phyloP scores from a whole-genome alignment of 2,113 vertebrate genomes.

The Amphilophus citrinellus region DNA sequence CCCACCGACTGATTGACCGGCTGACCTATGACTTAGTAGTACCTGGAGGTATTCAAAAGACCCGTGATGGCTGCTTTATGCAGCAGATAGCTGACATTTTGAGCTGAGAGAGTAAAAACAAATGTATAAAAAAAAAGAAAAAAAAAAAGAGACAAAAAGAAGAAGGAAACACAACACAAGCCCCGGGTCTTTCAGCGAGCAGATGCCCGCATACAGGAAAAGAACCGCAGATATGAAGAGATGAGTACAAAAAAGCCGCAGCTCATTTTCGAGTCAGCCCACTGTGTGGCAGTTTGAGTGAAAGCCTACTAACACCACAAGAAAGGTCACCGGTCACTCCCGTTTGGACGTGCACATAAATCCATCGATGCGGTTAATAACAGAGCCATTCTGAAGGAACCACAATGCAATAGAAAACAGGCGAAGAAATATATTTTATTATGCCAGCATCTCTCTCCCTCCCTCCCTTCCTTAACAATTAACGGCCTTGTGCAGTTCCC shows the following conservation, averaged over 20 bases:
- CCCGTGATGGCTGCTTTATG: slow-evolving; percentile 64
- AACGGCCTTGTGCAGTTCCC: slow-evolving; percentile 49
- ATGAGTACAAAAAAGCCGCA: slow-evolving; percentile 51
- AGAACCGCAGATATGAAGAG: slow-evolving; percentile 68
- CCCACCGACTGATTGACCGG: slow-evolving; percentile 69
- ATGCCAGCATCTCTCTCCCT: slow-evolving; percentile 71
- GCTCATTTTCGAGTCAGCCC: slow-evolving; percentile 70
- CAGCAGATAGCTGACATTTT: slow-evolving; percentile 72
- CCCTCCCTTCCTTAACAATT: slow-evolving; percentile 65
- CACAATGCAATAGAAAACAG: slow-evolving; percentile 61
- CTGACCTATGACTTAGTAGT: slow-evolving; percentile 77
- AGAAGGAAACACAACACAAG: slow-evolving; percentile 27
- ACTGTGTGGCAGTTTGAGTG: slow-evolving; percentile 71
- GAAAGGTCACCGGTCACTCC: slow-evolving; percentile 81
- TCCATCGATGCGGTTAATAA: slow-evolving; percentile 70
- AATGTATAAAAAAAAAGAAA: neutral
- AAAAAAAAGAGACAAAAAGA: slow-evolving; percentile 17
- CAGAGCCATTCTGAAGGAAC: slow-evolving; percentile 54
- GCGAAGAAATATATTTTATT: slow-evolving; percentile 63
- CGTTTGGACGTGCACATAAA: slow-evolving; percentile 79
- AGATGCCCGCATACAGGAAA: slow-evolving; percentile 71
- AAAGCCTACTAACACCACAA: slow-evolving; percentile 66
- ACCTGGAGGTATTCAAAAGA: slow-evolving; percentile 77
- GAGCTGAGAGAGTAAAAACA: slow-evolving; percentile 43
- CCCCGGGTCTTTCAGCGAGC: slow-evolving; percentile 48